Conservation (phyloP, 2,113 vertebrate genomes). For the Chaetorhynchus papuensis region DNA sequence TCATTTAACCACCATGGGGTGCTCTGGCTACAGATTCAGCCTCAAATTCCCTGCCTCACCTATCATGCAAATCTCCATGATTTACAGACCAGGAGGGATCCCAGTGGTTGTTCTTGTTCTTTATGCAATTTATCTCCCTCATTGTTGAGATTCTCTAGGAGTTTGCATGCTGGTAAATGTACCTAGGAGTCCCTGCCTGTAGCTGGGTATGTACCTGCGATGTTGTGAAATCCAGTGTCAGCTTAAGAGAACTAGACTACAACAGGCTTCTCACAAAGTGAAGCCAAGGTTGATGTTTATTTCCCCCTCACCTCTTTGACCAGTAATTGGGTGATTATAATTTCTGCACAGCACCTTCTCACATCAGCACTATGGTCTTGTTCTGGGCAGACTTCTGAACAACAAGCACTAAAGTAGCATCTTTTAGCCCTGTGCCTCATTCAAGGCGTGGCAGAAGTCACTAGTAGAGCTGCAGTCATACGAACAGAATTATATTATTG, state of each 20-base stretch:
- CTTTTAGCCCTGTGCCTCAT: background rate
- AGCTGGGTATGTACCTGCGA: rapidly evolving
- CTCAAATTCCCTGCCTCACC: background rate
- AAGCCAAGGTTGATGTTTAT: background rate
- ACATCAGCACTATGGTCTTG: background rate
- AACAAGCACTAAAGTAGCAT: background rate
- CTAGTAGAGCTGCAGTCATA: rapidly evolving
- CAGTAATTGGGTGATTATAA: rapidly evolving
- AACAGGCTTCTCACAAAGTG: background rate
- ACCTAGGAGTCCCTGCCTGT: background rate
- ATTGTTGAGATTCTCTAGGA: background rate
- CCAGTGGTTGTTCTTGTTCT: background rate
- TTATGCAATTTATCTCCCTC: rapidly evolving
- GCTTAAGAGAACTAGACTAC: background rate
- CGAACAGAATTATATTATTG: background rate
- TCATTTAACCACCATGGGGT: no score
- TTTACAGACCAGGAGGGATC: background rate
- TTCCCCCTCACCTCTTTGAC: no score
- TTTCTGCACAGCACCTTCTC: background rate
- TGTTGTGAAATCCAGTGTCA: background rate
- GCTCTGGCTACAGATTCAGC: background rate
- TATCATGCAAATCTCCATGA: background rate
- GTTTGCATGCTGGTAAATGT: background rate
- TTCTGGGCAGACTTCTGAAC: background rate
- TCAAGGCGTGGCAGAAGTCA: background rate